phyloP scores from a whole-genome alignment of 2,888 invertebrate species.

The Willowsia nigromaculata region DNA sequence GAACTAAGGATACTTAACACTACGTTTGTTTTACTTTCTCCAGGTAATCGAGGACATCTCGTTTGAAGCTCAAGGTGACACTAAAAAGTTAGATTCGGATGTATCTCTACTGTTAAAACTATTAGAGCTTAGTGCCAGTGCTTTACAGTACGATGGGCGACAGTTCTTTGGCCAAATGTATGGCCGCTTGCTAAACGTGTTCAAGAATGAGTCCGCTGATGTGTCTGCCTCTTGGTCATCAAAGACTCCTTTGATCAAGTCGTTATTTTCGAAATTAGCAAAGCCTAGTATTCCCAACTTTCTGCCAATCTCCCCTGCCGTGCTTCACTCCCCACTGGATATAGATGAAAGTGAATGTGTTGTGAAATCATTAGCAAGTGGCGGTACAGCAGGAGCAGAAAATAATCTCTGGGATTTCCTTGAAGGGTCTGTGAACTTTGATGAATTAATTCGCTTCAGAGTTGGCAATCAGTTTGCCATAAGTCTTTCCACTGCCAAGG shows the following conservation, averaged over 20 bases:
- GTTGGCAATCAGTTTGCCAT: slow-evolving; percentile 87
- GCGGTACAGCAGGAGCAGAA: slow-evolving; percentile 56
- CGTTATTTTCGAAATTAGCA: slow-evolving; percentile 74
- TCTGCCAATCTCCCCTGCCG: slow-evolving; percentile 73
- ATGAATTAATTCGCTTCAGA: slow-evolving; percentile 85
- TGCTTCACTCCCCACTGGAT: slow-evolving; percentile 71
- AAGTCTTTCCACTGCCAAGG: slow-evolving; percentile 87
- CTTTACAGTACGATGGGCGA: slow-evolving; percentile 89
- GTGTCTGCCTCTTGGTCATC: slow-evolving; percentile 70
- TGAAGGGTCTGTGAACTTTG: slow-evolving; percentile 81
- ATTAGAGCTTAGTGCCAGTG: slow-evolving; percentile 86
- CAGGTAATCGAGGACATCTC: slow-evolving; percentile 88
- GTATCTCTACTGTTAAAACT: slow-evolving; percentile 85
- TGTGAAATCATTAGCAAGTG: slow-evolving; percentile 41
- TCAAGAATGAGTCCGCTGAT: slow-evolving; percentile 78
- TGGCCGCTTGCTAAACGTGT: slow-evolving; percentile 80
- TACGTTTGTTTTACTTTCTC: not conserved
- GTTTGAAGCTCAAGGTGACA: slow-evolving; percentile 80
- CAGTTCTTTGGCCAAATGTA: slow-evolving; percentile 89
- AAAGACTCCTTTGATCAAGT: slow-evolving; percentile 77
- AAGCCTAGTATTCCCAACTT: slow-evolving; percentile 77
- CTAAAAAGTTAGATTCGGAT: slow-evolving; percentile 80
- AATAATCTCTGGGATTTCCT: slow-evolving; percentile 71
- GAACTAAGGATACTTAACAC: not conserved
- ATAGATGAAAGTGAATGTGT: slow-evolving; percentile 42